Conservation (phyloP, 2,797 vertebrate species). For the Channallabes apus region DNA sequence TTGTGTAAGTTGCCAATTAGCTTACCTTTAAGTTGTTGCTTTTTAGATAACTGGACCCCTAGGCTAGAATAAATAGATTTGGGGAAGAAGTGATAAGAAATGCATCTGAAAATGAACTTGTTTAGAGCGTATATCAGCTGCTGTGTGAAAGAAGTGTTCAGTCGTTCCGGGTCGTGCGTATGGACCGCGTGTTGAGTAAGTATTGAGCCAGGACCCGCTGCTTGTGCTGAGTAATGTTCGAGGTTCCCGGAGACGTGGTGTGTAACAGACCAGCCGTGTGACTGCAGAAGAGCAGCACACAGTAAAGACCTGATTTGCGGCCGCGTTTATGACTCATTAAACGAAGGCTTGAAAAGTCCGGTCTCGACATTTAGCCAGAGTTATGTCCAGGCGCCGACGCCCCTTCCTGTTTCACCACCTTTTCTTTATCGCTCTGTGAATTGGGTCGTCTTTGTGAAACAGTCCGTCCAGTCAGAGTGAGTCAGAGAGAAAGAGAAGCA, state of each 20-base stretch:
- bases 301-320: conserved; percentile 41
- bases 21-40: background rate
- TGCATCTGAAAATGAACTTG: background rate
- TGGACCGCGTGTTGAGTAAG: background rate
- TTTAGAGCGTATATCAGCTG: background rate
- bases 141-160: background rate
- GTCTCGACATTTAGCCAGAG: conserved; percentile 1
- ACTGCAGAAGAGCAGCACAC: conserved; percentile 8
- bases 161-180: background rate
- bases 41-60: background rate
- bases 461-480: conserved; percentile 47
- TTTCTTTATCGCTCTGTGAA: conserved; percentile 23
- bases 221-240: conserved; percentile 15
- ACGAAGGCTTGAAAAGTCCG: background rate
- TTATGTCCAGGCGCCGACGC: conserved; percentile 24
- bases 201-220: background rate
- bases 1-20: no score
- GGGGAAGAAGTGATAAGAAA: background rate
- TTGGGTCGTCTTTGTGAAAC: conserved; percentile 27
- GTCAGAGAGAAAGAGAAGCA: conserved; percentile 61
- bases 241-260: conserved; percentile 30
- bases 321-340: conserved; percentile 24
- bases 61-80: background rate
- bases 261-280: conserved; percentile 25
- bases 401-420: conserved; percentile 31